Percentiles rank a stretch among this genome's conserved stretches.
These are phyloP conservation scores for Cassiopea andromeda DNA, from an alignment of 30 jellyfish, hydroid and myxozoan species.

Conservation along the genomic window DNA sequence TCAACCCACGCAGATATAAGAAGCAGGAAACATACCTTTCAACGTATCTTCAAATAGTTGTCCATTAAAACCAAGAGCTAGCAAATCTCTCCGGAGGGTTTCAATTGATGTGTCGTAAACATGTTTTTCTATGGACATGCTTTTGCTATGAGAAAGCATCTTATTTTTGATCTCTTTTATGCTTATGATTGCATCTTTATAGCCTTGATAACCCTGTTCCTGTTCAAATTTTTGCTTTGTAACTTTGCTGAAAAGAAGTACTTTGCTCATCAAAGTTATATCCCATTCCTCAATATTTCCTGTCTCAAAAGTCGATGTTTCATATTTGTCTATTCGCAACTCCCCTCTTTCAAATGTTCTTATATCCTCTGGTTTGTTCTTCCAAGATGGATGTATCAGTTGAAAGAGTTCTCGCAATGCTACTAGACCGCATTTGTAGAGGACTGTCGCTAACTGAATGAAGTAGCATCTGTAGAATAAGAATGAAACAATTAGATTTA, in stretches of 20 bases:
- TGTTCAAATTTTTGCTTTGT: background rate
- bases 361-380: background rate
- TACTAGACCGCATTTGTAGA: conserved; percentile 36
- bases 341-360: conserved; percentile 5
- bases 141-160: conserved; percentile 4
- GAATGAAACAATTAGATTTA: too few species aligned
- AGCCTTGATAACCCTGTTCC: background rate
- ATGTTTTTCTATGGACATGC: background rate
- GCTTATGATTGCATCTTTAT: background rate
- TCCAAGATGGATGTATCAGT: conserved; percentile 39
- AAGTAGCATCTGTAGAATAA: conserved; percentile 13
- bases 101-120: background rate
- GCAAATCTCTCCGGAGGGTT: background rate
- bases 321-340: background rate
- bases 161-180: conserved; percentile 18
- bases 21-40: background rate
- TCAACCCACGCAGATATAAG: background rate
- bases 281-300: conserved; percentile 50
- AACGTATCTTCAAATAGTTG: background rate
- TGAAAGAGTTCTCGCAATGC: conserved; percentile 24
- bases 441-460: conserved; percentile 9
- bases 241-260: background rate
- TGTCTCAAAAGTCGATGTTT: conserved; percentile 5
- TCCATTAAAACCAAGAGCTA: background rate
- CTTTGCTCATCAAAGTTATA: conserved; percentile 43